These are phyloP conservation scores for Callimorpha dominula DNA, from an alignment of 2,888 invertebrate species.

Conservation along the genomic window DNA sequence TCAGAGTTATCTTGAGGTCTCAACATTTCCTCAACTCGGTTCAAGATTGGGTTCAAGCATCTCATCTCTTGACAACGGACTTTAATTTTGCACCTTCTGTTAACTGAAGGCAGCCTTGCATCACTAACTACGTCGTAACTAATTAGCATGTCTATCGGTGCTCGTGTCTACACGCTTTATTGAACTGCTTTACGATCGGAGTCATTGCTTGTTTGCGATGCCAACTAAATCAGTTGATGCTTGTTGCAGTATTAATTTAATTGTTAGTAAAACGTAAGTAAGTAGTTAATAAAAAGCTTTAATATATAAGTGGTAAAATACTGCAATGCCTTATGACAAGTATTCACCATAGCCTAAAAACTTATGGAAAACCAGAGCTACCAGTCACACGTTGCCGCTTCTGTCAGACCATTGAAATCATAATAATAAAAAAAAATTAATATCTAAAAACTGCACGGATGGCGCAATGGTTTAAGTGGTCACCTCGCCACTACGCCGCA, in stretches of 20 bases:
- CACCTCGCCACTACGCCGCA: too few relatives aligned
- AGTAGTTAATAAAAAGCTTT: too few relatives aligned
- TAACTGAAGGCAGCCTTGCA: conserved; percentile 54
- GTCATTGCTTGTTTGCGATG: conserved; percentile 28
- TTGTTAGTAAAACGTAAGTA: background rate
- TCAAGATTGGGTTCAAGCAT: conserved; percentile 51
- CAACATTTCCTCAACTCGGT: conserved; percentile 56
- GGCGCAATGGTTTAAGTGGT: too few relatives aligned
- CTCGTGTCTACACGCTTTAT: conserved; percentile 46
- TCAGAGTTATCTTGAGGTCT: conserved; percentile 62
- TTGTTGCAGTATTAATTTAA: background rate
- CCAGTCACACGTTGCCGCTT: too few relatives aligned
- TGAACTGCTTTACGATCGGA: conserved; percentile 39
- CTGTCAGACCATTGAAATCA: too few relatives aligned
- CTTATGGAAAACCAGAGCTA: too few relatives aligned
- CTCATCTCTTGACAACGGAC: conserved; percentile 57
- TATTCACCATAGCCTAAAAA: too few relatives aligned
- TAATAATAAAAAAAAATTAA: too few relatives aligned
- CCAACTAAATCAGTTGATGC: conserved; percentile 13
- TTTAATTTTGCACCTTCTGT: conserved; percentile 67
- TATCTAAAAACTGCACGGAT: too few relatives aligned
- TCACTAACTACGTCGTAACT: conserved; percentile 60
- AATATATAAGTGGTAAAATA: too few relatives aligned
- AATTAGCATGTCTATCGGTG: conserved; percentile 61
- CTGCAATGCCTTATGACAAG: too few relatives aligned